Base-by-base conservation (phyloP, 2,797 vertebrate species). In the Harpagifer antarcticus region DNA sequence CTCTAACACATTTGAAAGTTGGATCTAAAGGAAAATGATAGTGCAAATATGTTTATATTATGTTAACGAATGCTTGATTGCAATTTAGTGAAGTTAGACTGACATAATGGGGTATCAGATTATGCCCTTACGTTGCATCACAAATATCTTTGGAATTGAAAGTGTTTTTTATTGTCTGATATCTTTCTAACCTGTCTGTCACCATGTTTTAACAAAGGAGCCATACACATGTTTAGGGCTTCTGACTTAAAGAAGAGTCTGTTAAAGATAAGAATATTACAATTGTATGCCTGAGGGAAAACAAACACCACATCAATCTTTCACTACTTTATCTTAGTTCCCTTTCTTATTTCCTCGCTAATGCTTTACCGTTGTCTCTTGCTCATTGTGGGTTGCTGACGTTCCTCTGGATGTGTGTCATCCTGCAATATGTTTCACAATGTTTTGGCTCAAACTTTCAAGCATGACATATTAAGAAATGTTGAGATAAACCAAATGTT, bases 291-390 rank as follows among this genome's bases (percentile, higher is more conserved):
- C 2, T 5, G 12, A 50, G 20, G 11, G 19, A 1, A 79, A 1
- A 79, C 54, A 76, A 76, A 27, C 12, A 48, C 55, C 3, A 19
- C 31, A 48, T 76, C 17, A 76, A 31, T 75, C 57, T 68, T 61
- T 67, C 27, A 31, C 8, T 19, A 56, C 0, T 69, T 67, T 50
- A 48, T 14, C n/a, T 27, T 27, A 82, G 68, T 88, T 82, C 86
- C 67, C 9, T 72, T 83, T 84, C 58, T 77, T 61, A 67, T 76
- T 88, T 80, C 84, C 86, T 74, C 23, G 63, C 19, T 68, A 54
- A 23, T 48, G 43, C 27, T 37, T 37, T 42, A 33, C 33, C 10
- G 55, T 9, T 12, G 43, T 54, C 20, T 65, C 16, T 54, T 61
- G 20, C n/a, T 76, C 45, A 13, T 17, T 81, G 71, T 58, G 42